Base-by-base conservation (phyloP, 2,888 invertebrate species). In the Pollenia amentaria region DNA sequence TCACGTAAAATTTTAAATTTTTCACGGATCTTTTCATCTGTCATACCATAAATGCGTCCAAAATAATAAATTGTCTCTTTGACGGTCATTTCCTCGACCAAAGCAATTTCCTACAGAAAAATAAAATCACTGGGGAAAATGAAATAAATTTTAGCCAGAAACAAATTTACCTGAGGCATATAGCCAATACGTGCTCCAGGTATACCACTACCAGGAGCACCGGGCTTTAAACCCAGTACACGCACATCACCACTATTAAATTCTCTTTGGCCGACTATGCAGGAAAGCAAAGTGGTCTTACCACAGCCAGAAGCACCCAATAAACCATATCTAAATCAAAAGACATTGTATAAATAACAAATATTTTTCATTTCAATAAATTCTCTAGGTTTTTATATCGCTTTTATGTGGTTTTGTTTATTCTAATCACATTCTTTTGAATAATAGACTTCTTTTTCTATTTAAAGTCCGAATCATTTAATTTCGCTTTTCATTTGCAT, bases 261-360 rank as follows among this genome's bases (percentile, higher is more conserved):
- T 73, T 94, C 94, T 85, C 96, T 94, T 88, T 97, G 94, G 0
- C 98, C 98, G 8, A 98, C 97, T 88, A 98, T 95, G 93, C 97
- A 97, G 72, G 97, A 96, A 10, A 98, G 94, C 4, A 98, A 93
- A 0, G 98, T 98, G 0, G 98, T 98, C 92, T 98, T 98, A 6
- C 97, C 97, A 91, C 98, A 98, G 8, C 98, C 98, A 89, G 97
- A 97, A 0, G 98, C 96, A 1, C 98, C 98, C 21, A 98, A 94
- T 9, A 98, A 94, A 42, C 98, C 98, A 92, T 98, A 98, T 90
- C 97, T 97, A 70, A 16, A 70, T 82, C 46, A 42, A 44, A 40
- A 76, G 67, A 76, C 62, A 67, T 51, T 51, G 6, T 4, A 29
- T 29, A 6, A 40, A 40, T 67, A 11, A 16, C n/a, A 57, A 14